Percentiles rank a stretch among this genome's conserved stretches.
Conservation (phyloP, 2,888 invertebrate species). For the Cabera pusaria region DNA sequence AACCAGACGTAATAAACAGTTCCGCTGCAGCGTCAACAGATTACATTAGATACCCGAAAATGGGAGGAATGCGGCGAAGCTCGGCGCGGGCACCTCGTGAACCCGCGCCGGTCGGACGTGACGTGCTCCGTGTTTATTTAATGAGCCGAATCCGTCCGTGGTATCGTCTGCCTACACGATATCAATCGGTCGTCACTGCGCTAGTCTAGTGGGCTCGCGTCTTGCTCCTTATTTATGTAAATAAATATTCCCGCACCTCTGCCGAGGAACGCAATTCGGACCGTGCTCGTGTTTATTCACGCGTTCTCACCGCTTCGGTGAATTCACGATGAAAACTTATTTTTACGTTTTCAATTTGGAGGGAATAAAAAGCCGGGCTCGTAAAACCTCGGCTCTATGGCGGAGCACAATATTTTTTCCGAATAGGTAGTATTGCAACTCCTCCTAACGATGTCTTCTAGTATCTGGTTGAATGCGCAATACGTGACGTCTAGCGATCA, state of each 20-base stretch:
- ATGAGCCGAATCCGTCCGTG: constrained; percentile 22
- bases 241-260: neutral
- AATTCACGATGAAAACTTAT: constrained; percentile 4
- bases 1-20: constrained; percentile 7
- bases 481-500: constrained; percentile 24
- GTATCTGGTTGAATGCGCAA: constrained; percentile 17
- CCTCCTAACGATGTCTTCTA: constrained; percentile 1
- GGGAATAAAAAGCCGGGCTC: neutral
- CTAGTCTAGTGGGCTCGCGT: constrained; percentile 1
- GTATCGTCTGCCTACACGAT: constrained; percentile 15
- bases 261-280: too few relatives aligned
- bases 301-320: constrained; percentile 1
- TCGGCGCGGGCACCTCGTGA: too few relatives aligned
- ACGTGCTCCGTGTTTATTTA: constrained; percentile 27
- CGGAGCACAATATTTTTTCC: too few relatives aligned
- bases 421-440: constrained; percentile 1
- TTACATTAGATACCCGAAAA: neutral
- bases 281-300: constrained; percentile 1
- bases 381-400: too few relatives aligned
- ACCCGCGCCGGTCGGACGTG: too few relatives aligned
- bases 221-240: neutral
- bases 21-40: neutral
- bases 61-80: neutral
- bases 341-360: neutral
- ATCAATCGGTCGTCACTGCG: constrained; percentile 22